Conservation (phyloP, 2,113 vertebrate genomes). For the Litocranius walleri region DNA sequence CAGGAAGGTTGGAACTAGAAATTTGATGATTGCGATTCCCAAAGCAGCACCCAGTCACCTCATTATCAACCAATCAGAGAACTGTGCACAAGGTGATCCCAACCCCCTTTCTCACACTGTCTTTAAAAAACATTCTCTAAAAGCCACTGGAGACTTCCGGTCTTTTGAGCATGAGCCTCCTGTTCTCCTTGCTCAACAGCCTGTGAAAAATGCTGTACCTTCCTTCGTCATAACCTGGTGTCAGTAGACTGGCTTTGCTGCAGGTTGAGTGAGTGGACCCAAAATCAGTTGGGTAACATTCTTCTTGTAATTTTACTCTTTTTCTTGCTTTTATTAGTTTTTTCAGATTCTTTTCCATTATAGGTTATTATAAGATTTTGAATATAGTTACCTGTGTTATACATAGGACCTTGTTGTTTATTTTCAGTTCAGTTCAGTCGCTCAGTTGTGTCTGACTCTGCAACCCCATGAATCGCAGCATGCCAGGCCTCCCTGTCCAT, state of each 20-base stretch:
- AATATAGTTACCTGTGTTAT: not conserved
- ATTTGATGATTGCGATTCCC: not conserved
- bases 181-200: not conserved
- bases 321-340: not conserved
- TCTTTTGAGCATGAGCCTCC: not conserved
- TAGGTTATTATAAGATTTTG: not conserved
- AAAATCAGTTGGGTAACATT: not conserved
- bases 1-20: not conserved
- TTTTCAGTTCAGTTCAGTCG: not conserved
- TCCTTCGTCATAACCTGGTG: not conserved
- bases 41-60: not conserved
- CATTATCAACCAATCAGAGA: not conserved
- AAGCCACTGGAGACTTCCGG: not conserved
- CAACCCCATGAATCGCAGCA: no score
- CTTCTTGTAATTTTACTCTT: not conserved
- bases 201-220: not conserved
- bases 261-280: not conserved
- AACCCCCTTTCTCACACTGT: not conserved
- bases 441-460: no score
- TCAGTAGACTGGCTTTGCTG: not conserved
- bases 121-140: not conserved
- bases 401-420: not conserved
- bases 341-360: not conserved
- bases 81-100: not conserved
- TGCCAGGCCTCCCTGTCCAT: no score